Evolutionary conservation across 1,140 invertebrate species (phyloP).

Genomic region (Orius insidiosus): DNA sequence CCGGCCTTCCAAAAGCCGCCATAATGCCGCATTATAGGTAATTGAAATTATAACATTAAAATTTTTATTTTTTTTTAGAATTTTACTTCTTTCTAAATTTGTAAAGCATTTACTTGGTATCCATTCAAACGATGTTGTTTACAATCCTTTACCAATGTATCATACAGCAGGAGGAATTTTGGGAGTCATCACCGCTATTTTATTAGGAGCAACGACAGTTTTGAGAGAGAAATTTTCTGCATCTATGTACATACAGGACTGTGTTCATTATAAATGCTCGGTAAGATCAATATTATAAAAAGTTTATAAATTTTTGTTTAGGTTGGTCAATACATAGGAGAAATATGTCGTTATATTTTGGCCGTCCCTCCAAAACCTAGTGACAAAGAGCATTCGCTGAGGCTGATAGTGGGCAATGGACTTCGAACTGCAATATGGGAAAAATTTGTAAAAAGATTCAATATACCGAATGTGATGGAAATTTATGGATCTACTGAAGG

Average conservation of each 20-base stretch:
- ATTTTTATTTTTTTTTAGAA: slow-evolving; percentile 33
- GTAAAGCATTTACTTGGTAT: slow-evolving; percentile 51
- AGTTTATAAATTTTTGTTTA: slow-evolving; percentile 26
- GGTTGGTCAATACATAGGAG: slow-evolving; percentile 93
- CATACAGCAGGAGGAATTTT: slow-evolving; percentile 88
- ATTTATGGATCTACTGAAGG: slow-evolving; percentile 98
- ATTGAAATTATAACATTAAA: not conserved
- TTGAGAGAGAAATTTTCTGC: slow-evolving; percentile 93
- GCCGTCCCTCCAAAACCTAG: slow-evolving; percentile 52
- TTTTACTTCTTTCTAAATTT: slow-evolving; percentile 57
- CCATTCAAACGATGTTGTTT: slow-evolving; percentile 59
- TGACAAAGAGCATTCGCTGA: slow-evolving; percentile 66
- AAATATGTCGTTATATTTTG: slow-evolving; percentile 93
- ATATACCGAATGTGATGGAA: slow-evolving; percentile 68
- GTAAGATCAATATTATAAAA: slow-evolving; percentile 37
- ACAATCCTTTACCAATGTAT: slow-evolving; percentile 86
- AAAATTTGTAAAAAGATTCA: slow-evolving; percentile 78
- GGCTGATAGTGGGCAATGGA: slow-evolving; percentile 89
- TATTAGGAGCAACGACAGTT: slow-evolving; percentile 70
- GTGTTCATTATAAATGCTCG: slow-evolving; percentile 84
- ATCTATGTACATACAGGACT: slow-evolving; percentile 85
- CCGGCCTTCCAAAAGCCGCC: slow-evolving; percentile 84
- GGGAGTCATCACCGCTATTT: slow-evolving; percentile 62
- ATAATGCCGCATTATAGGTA: slow-evolving; percentile 69
- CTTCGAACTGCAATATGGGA: slow-evolving; percentile 89